Evolutionary conservation across 2,797 vertebrate genomes (phyloP), one percentile per base, ranked within the genome.

Genomic region (Danio kyathit): DNA sequence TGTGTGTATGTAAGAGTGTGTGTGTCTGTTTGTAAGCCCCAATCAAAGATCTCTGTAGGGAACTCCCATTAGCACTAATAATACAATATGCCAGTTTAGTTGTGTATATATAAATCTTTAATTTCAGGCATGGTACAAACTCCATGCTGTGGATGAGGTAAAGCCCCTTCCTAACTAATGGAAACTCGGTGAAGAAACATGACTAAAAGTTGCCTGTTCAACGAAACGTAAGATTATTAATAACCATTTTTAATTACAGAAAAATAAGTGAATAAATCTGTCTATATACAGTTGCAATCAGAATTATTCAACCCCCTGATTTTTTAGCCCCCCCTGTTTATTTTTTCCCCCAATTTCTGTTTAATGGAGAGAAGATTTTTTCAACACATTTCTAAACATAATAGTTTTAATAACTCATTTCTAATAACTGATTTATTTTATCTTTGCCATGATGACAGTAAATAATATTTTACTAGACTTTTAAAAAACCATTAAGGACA

Each of bases 1-100:
- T 61, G 38, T 80, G 54, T 21, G 17, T 80, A 49, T 49, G 52
- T 60, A 51, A 14, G 52, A 59, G 60, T 60, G 14, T 40, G 43
- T 56, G 69, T 51, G 51, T 64, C 44, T 76, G 66, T 59, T 43
- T 60, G 61, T 21, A 19, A 43, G 52, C 5, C 63, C 29, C 19
- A 52, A 63, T 82, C 46, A 76, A 82, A 76, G 46, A 46, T 82
- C 80, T 76, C 80, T 16, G 80, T 71, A 63, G 74, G 80, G 74
- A 82, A 82, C 66, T 57, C 59, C 80, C 74, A 82, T 76, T 82
- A 76, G 74, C 48, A 38, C 19, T 59, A 54, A 76, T 71, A 56
- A 64, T 48, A 76, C 59, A 75, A 16, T 76, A 76, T 71, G 16
- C 38, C 21, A 21, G 41, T 60, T 76, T 29, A 76, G 74, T 48